Conservation (phyloP, 2,888 invertebrate genomes). For the Hypercompe scribonia region DNA sequence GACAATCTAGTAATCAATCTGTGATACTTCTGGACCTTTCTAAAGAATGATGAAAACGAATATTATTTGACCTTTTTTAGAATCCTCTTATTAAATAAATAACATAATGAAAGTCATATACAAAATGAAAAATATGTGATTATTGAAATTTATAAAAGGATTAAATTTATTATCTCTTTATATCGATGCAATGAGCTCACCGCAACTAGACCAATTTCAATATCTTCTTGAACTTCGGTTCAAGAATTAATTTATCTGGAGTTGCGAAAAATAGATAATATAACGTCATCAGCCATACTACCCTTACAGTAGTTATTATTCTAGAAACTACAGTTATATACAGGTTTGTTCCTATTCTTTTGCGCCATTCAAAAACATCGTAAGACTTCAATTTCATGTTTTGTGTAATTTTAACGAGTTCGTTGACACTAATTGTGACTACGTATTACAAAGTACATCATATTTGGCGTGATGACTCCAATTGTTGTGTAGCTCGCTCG, state of each 20-base stretch:
- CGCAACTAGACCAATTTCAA: not conserved
- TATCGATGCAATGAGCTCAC: not conserved
- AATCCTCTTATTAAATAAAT: not conserved
- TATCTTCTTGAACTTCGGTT: not conserved
- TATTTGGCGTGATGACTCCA: constrained; percentile 6
- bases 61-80: not conserved
- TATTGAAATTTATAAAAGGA: not conserved
- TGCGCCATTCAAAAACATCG: not conserved
- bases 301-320: not conserved
- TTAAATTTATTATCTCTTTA: not conserved
- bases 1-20: not conserved
- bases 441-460: not conserved
- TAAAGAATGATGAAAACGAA: not conserved
- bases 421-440: constrained; percentile 1
- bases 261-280: not conserved
- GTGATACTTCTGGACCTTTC: not conserved
- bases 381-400: constrained; percentile 3
- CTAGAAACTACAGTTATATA: not conserved
- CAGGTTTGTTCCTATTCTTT: not conserved
- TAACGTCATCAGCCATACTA: not conserved
- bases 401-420: constrained; percentile 6
- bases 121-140: not conserved
- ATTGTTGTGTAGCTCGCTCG: not conserved
- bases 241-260: not conserved
- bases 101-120: not conserved